These are phyloP conservation scores for Mustela lutreola DNA, from an alignment of 2,113 vertebrate genomes.

Conservation along the genomic window DNA sequence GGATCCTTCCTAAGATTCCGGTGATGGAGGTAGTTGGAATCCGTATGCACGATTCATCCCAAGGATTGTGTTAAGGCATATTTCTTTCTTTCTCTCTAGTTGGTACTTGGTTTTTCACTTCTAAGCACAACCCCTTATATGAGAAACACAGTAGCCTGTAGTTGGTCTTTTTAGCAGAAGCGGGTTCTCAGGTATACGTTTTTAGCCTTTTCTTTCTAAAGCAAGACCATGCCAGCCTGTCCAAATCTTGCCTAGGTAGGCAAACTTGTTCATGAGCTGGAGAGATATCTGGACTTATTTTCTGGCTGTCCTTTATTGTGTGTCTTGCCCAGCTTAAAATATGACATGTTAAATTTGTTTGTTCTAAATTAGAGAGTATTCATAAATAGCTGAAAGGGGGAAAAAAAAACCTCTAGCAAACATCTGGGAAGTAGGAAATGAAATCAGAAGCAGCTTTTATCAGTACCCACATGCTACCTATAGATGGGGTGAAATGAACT, in stretches of 20 bases:
- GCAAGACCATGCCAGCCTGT: slow-evolving; percentile 21
- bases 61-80: not conserved
- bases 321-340: slow-evolving; percentile 75
- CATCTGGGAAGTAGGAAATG: slow-evolving; percentile 65
- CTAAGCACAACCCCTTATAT: not conserved
- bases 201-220: slow-evolving; percentile 60
- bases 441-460: slow-evolving; percentile 62
- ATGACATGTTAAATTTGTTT: slow-evolving; percentile 55
- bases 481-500: slow-evolving; percentile 73
- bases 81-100: not conserved
- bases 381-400: slow-evolving; percentile 52
- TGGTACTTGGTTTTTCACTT: slow-evolving; percentile 39
- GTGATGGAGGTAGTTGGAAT: not conserved
- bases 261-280: slow-evolving; percentile 34
- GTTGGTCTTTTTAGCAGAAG: not conserved
- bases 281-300: slow-evolving; percentile 23
- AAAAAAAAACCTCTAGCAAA: not conserved
- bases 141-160: not conserved
- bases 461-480: slow-evolving; percentile 72
- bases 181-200: not conserved
- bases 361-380: slow-evolving; percentile 67
- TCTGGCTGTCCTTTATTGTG: slow-evolving; percentile 43
- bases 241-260: slow-evolving; percentile 60
- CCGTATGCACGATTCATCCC: not conserved
- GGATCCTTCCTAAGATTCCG: not conserved